Evolutionary conservation across 1,140 invertebrate genomes (phyloP).

Genomic region (Parapsyche elsis): DNA sequence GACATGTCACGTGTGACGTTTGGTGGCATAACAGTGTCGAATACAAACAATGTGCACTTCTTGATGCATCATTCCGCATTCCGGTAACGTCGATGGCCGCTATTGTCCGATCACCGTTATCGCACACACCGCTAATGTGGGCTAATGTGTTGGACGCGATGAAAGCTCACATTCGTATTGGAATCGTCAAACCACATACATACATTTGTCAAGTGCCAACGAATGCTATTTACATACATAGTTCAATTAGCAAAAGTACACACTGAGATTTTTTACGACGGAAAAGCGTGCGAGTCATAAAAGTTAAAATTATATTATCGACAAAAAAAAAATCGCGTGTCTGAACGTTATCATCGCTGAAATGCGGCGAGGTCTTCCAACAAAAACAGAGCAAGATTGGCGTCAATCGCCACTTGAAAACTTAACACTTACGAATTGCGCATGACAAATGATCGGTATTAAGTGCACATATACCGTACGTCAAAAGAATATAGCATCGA

Average conservation of each 20-base stretch:
- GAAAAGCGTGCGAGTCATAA: too few relatives aligned
- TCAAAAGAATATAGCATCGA: too few relatives aligned
- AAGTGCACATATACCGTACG: too few relatives aligned
- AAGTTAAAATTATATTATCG: too few relatives aligned
- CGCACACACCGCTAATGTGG: slow-evolving; percentile 6
- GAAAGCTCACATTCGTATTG: not conserved
- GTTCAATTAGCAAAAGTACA: too few relatives aligned
- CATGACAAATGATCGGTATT: not conserved
- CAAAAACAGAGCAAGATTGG: not conserved
- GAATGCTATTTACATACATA: not conserved
- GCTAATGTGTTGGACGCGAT: slow-evolving; percentile 9
- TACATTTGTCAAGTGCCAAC: not conserved
- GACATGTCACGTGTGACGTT: too few relatives aligned
- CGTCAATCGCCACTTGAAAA: slow-evolving; percentile 13
- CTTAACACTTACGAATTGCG: not conserved
- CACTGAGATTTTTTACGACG: too few relatives aligned
- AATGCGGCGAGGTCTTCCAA: not conserved
- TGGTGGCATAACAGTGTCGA: too few relatives aligned
- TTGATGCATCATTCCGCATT: slow-evolving; percentile 13
- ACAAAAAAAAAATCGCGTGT: slow-evolving; percentile 21
- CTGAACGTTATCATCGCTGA: not conserved
- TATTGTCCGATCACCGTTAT: slow-evolving; percentile 27
- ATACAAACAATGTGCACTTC: not conserved
- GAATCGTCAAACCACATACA: not conserved
- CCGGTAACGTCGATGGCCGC: not conserved